Base-by-base conservation (phyloP, 2,797 vertebrate species). In the Tympanoctomys barrerae region DNA sequence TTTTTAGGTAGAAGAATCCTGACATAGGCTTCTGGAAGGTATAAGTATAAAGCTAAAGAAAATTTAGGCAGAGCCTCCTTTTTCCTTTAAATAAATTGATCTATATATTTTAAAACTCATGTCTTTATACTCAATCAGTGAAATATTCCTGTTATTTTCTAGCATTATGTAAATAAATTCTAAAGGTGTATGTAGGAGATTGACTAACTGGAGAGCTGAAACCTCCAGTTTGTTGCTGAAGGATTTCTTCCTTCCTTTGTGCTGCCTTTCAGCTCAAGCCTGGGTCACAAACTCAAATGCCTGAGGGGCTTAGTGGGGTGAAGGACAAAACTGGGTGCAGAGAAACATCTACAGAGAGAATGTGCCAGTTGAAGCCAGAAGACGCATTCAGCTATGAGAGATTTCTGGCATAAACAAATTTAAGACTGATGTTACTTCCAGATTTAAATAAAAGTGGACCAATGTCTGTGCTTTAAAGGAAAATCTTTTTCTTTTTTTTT, bases 111-210 rank as follows among this genome's bases (percentile, higher is more conserved):
- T 75, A 73, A 95, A 94, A 85, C 18, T 84, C 39, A 52, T 39
- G 21, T 33, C 6, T 78, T 94, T 73, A 36, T 79, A 52, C 42
- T 84, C 7, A 73, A 3, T 64, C 62, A 73, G 49, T 62, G 31
- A 92, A 92, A 83, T 87, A 83, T 33, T 95, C 24, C 12, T n/a
- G 39, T 18, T 46, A 59, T 77, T 96, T 87, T 89, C 61, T 94
- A 91, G 52, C 5, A 57, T 18, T 14, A 54, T 11, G 22, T 52
- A 70, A 31, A 91, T 78, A 90, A 66, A 59, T 49, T 57, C 28
- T 66, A 24, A 39, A 96, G 22, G 33, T 95, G 77, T 80, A 89
- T 54, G 8, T 87, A 46, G 82, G 57, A 33, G 71, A 62, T 31
- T 33, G n/a, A 54, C 22, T 66, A 71, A 3, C 11, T 79, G 5